Evolutionary conservation across 2,113 vertebrate species (phyloP).

Genomic region (Synodontis membranacea): DNA sequence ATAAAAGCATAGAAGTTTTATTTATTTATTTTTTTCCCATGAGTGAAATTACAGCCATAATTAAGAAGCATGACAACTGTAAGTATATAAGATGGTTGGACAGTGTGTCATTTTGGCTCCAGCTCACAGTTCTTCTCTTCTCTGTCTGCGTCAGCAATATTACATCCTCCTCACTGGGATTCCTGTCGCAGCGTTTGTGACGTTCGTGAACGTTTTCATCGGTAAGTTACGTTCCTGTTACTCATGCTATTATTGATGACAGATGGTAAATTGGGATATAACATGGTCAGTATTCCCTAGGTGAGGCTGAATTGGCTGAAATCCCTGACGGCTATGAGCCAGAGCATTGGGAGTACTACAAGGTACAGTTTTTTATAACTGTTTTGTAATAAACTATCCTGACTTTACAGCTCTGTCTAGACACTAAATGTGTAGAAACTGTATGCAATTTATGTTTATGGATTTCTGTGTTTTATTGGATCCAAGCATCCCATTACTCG

Average conservation of each 20-base stretch:
- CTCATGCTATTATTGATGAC: neutral
- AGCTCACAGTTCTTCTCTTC: neutral
- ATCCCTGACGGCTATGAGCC: constrained; percentile 88
- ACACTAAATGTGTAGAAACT: neutral
- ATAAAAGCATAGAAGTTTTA: neutral
- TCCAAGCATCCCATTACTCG: constrained; percentile 91
- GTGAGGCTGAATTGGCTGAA: constrained; percentile 89
- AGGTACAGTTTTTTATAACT: constrained; percentile 68
- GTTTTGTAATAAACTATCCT: neutral
- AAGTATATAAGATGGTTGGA: neutral
- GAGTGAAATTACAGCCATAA: neutral
- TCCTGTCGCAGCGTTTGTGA: constrained; percentile 76
- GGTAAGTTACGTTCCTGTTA: constrained; percentile 74
- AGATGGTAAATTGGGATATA: neutral
- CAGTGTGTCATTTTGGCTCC: neutral
- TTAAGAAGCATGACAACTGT: neutral
- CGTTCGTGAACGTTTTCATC: constrained; percentile 83
- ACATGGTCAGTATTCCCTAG: constrained; percentile 61
- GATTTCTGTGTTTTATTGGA: neutral
- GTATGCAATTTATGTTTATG: neutral
- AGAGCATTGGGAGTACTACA: constrained; percentile 92
- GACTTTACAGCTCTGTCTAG: neutral
- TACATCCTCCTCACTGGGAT: constrained; percentile 84
- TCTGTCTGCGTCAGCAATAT: constrained; percentile 75
- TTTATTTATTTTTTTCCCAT: neutral